Evolutionary conservation across 2,797 vertebrate genomes (phyloP), one percentile per base, ranked within the genome.

Genomic region (Urocyon cinereoargenteus): DNA sequence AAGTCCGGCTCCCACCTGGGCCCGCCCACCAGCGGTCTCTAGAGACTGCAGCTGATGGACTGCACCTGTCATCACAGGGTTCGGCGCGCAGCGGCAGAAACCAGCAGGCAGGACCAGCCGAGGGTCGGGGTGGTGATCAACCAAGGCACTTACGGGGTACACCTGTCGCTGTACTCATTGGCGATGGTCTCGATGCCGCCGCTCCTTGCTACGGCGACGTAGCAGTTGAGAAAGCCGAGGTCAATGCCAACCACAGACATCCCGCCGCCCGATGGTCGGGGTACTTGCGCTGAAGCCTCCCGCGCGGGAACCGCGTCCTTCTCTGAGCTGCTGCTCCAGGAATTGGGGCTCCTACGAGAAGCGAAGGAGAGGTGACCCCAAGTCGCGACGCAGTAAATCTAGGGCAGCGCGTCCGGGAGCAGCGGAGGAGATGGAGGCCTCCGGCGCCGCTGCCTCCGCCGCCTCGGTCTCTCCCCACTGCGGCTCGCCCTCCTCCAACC

Each of bases 181-280:
- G 99, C 99, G 98, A 99, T 99, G 95, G 99, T 99, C 98, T 99
- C 99, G 98, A 99, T 99, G 94, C 99, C 99, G 83, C 99, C 99
- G 97, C 99, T 99, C 97, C 99, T 98, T 86, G 99, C 99, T 78
- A 99, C 99, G 0, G 99, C 99, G 97, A 99, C 99, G 98, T 99
- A 99, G 98, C 99, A 99, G 97, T 99, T 99, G 94, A 99, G 99
- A 98, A 99, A 99, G 90, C 99, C 99, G 98, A 99, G 99, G 97
- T 99, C 99, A 93, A 99, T 99, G 96, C 99, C 99, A 6, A 99
- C 99, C 98, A 99, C 99, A 61, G 99, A 99, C 99, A 99, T 99
- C 86, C 97, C 97, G 98, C 92, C 93, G 62, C 92, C 86, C 6
- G 4, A 1, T 3, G 14, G 36, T 66, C 81, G 87, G 28, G 94